Conservation (phyloP, 2,113 vertebrate species). For the Cololabis saira region DNA sequence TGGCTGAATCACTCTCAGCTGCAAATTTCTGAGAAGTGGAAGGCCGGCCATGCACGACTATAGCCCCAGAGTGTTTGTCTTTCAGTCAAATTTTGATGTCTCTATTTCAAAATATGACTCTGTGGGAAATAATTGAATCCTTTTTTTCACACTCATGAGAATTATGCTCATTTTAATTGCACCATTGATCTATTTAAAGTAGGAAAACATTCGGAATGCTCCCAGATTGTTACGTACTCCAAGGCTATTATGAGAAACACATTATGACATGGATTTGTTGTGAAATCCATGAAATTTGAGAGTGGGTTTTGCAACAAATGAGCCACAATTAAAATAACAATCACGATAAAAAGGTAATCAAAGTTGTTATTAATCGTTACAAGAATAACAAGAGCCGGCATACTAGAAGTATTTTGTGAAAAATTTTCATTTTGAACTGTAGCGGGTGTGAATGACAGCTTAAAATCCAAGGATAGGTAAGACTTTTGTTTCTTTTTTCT, state of each 20-base stretch:
- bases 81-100: conserved; percentile 54
- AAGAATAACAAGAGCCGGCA: background rate
- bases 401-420: background rate
- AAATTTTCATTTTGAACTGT: background rate
- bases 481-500: conserved; percentile 11
- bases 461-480: background rate
- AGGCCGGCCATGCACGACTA: conserved; percentile 52
- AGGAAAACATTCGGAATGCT: too few species aligned
- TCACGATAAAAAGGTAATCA: background rate
- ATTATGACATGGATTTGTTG: too few species aligned
- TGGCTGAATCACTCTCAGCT: conserved; percentile 77
- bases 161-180: background rate
- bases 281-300: background rate
- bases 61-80: conserved; percentile 44
- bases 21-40: conserved; percentile 55
- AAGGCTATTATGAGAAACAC: too few species aligned
- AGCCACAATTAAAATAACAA: too few species aligned
- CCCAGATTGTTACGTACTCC: too few species aligned
- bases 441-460: background rate
- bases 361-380: background rate
- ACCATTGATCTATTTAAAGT: conserved; percentile 19
- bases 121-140: conserved; percentile 32
- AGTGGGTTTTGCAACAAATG: too few species aligned
- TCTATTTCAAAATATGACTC: conserved; percentile 50
- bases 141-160: background rate